These are phyloP conservation scores for Heliangelus exortis DNA, from an alignment of 2,797 vertebrate genomes.

Conservation along the genomic window DNA sequence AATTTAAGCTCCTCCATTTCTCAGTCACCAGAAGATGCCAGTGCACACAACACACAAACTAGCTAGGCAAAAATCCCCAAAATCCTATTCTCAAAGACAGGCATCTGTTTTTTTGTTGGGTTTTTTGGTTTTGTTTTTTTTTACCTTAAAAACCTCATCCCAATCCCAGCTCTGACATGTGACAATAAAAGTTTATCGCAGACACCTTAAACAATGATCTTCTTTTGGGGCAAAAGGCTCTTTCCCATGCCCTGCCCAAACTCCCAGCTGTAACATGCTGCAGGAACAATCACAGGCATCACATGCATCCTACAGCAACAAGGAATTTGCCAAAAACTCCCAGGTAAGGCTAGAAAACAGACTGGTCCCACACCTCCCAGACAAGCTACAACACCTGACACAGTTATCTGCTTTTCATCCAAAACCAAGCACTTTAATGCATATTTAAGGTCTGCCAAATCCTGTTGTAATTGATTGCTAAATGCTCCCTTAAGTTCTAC, in stretches of 20 bases:
- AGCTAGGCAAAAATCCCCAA: neutral
- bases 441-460: neutral
- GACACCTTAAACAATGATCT: neutral
- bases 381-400: constrained; percentile 9
- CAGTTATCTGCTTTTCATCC: neutral
- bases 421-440: neutral
- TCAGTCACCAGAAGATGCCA: neutral
- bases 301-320: neutral
- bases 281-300: neutral
- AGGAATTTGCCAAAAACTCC: neutral
- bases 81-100: neutral
- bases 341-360: neutral
- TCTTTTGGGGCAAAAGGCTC: neutral
- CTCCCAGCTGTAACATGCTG: neutral
- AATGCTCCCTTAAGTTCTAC: neutral
- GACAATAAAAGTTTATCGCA: neutral
- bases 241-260: neutral
- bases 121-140: too few species aligned
- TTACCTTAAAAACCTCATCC: neutral
- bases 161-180: neutral
- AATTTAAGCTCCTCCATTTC: neutral
- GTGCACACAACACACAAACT: neutral
- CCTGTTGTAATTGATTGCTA: neutral
- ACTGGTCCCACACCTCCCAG: neutral
- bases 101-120: too few species aligned